Base-by-base conservation (phyloP, 2,797 vertebrate species). In the Xerus rutilus region DNA sequence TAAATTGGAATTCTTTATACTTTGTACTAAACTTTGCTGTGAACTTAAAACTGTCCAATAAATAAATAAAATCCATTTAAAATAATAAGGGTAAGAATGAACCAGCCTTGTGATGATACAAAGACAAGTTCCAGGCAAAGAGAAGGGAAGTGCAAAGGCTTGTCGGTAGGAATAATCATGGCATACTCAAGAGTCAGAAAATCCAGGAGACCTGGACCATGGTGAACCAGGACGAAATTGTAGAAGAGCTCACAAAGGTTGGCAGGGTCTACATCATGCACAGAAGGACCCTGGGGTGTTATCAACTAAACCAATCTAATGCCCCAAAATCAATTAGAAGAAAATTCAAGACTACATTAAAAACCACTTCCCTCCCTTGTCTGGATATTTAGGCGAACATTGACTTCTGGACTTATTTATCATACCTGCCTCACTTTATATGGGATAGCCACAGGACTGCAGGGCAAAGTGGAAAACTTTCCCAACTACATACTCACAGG, bases 271-370 rank as follows among this genome's bases (percentile, higher is more conserved):
- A 72, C 11, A 18, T 20, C 21, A 52, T 0, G 0, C 0, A 25
- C 21, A 5, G 28, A 30, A 21, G 9, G 25, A 32, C 17, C 49
- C 49, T 39, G 4, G 20, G 67, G 1, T 6, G 2, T 77, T 76
- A 70, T 21, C 73, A 89, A 62, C 3, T 6, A 87, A 93, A 57
- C n/a, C 12, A 35, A 67, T 39, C 59, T 81, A 86, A 70, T 18
- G 76, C 52, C 52, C 35, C 28, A 15, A 93, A 93, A 95, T 45
- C 43, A 86, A 83, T 49, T 21, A 69, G 83, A 82, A 91, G 52
- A 90, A 96, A 96, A 90, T 23, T 57, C n/a, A 88, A 74, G 49
- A 69, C 18, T 67, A 47, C 4, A 25, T 49, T 83, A 64, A 82
- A 86, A 88, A 77, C 12, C 3, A 70, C 15, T 59, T 76, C 54